Base-by-base conservation (phyloP, 1,140 invertebrate species). In the Musca domestica region DNA sequence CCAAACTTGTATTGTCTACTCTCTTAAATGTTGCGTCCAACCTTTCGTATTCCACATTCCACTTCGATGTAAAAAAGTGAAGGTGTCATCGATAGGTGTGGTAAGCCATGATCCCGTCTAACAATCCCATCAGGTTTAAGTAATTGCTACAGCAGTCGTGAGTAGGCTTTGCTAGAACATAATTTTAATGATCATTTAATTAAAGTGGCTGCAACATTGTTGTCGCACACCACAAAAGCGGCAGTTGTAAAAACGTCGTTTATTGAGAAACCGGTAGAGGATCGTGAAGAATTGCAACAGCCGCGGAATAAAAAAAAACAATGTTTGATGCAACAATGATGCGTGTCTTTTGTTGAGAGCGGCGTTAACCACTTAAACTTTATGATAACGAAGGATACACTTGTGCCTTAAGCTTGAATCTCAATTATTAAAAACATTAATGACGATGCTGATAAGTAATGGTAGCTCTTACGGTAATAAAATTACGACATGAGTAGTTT, bases 101-200 rank as follows among this genome's bases (percentile, higher is more conserved):
- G 27, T 41, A 41, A 34, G 19, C 56, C 19, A 34, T 61, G 56
- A 34, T 61, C n/a, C 56, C 19, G 19, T 19, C 41, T 34, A 61
- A 61, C 27, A 5, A 41, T 41, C 34, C 4, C 4, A 41, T 41
- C 34, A 41, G 27, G 27, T 58, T 58, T 41, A 41, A 12, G 12
- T 41, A 41, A 41, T 41, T 41, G 34, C 34, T 41, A 2, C 2
- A 10, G 12, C 12, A 12, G 5, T 41, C 34, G 34, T 58, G 27
- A 30, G 54, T 30, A 34, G 56, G 17, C 34, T 61, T 61, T 61
- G 34, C 20, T 41, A 20, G 1, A 34, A 10, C 25, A 19, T 6
- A 2, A 19, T 54, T 61, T 61, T 61, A 34, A 61, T 61, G n/a
- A 30, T 30, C 56, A 41, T 30, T 41, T 19, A 41, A 34, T 61